A percentile compares a stretch with the other conserved stretches of the same genome.
phyloP scores from a whole-genome alignment of 1,140 invertebrate species.

The Lordiphosa stackelbergi region DNA sequence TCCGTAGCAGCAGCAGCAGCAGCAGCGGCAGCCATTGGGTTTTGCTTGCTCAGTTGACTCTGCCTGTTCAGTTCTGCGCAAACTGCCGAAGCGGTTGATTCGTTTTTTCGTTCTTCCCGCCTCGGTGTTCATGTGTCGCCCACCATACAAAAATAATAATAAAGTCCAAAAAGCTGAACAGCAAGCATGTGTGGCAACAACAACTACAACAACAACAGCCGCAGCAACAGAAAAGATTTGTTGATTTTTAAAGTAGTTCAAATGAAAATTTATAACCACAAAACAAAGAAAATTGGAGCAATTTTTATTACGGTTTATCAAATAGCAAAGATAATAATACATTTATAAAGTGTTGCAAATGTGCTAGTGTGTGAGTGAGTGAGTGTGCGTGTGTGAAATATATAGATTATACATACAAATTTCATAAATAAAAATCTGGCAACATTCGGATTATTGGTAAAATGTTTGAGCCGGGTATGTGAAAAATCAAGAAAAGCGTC shows the following conservation, averaged over 20 bases:
- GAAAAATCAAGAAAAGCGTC: conserved; percentile 76
- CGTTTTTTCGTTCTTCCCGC: conserved; percentile 24
- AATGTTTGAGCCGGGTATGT: conserved; percentile 77
- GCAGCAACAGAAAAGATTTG: conserved; percentile 32
- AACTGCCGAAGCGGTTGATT: conserved; percentile 67
- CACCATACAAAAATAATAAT: conserved; percentile 19
- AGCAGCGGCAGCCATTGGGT: no score
- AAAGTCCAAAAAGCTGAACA: conserved; percentile 37
- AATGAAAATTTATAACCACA: conserved; percentile 42
- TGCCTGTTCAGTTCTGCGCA: conserved; percentile 55
- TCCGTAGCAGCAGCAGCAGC: conserved; percentile 10
- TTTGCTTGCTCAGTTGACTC: conserved; percentile 35
- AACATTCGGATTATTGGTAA: conserved; percentile 38
- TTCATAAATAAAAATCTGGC: conserved; percentile 4
- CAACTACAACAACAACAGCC: conserved; percentile 13
- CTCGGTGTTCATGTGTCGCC: conserved; percentile 21
- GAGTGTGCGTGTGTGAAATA: conserved; percentile 26
- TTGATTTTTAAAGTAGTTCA: conserved; percentile 25
- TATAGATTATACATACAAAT: conserved; percentile 12
- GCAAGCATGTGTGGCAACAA: conserved; percentile 43
- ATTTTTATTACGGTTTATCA: conserved; percentile 39
- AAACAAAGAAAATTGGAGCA: conserved; percentile 39
- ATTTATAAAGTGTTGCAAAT: conserved; percentile 24
- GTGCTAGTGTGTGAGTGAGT: conserved; percentile 15
- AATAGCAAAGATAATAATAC: conserved; percentile 26